Base-by-base conservation (phyloP, 1,140 invertebrate species). In the Pissodes strobi region DNA sequence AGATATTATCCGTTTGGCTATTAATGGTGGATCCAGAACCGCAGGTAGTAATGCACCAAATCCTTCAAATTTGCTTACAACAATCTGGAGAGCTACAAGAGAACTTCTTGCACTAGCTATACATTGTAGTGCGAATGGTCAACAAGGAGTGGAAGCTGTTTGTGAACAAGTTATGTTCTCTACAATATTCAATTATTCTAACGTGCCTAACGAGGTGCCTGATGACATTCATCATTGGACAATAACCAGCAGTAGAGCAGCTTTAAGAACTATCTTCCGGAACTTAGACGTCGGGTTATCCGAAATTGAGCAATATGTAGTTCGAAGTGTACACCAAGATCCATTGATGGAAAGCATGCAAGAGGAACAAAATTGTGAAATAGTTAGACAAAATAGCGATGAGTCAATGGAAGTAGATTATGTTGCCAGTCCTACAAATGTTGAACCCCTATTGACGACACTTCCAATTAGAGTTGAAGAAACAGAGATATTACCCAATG, bases 401-500 rank as follows among this genome's bases (percentile, higher is more conserved):
- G 25, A 27, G 77, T 57, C 72, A 19, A 80, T 80, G 78, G 78
- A 80, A 66, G 55, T 73, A 9, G 78, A 79, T 49, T 69, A 58
- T 27, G 65, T 27, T 21, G 18, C 37, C n/a, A 64, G 27, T 27
- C 52, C 34, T 25, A 8, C 37, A n/a, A 49, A 21, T 38, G 25
- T 19, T 5, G 46, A 46, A 46, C 62, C 48, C 8, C 9, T 45
- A 18, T 22, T 30, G 18, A 18, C 22, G 17, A 13, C 39, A 10
- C 10, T 63, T 9, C 45, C 65, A 12, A 61, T 45, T 19, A n/a
- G 30, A 13, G 43, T 57, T 45, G 67, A 70, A 49, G 65, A 70
- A 52, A 13, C 67, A 5, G 80, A 80, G 57, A 70, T 77, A 0
- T 64, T 84, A 34, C 81, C 83, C 4, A 73, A 78, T 57, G 79